A percentile compares a stretch with the other conserved stretches of the same genome.
phyloP scores from a whole-genome alignment of 2,797 vertebrate genomes.

The Trachurus trachurus region DNA sequence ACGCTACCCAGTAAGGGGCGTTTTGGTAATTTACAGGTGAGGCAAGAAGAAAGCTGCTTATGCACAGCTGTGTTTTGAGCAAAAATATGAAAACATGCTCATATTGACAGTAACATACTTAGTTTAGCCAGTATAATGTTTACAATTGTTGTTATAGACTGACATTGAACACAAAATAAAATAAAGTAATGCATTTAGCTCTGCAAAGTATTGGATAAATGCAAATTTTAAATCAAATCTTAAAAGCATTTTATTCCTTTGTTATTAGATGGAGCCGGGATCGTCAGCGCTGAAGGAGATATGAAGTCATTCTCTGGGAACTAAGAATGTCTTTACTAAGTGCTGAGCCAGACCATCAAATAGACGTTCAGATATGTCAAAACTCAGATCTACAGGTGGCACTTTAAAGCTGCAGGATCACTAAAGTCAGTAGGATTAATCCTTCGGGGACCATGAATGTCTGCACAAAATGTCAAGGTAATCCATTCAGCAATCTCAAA shows the following conservation, averaged over 20 bases:
- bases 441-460: background rate
- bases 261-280: background rate
- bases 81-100: background rate
- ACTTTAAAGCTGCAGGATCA: background rate
- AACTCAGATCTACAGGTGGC: background rate
- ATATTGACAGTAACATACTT: background rate
- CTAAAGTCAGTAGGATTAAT: background rate
- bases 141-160: background rate
- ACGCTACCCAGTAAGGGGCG: background rate
- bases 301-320: background rate
- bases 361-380: background rate
- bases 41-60: background rate
- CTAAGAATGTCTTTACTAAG: background rate
- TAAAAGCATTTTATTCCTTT: background rate
- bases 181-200: background rate
- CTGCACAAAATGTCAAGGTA: background rate
- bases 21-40: background rate
- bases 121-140: background rate
- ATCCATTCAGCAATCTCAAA: background rate
- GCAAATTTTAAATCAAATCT: background rate
- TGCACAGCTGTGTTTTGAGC: background rate
- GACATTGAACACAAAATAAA: background rate
- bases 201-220: background rate
- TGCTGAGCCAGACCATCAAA: background rate
- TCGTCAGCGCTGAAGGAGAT: too few species aligned